Evolutionary conservation across 2,888 invertebrate species (phyloP).

Genomic region (Tethea ocularis): DNA sequence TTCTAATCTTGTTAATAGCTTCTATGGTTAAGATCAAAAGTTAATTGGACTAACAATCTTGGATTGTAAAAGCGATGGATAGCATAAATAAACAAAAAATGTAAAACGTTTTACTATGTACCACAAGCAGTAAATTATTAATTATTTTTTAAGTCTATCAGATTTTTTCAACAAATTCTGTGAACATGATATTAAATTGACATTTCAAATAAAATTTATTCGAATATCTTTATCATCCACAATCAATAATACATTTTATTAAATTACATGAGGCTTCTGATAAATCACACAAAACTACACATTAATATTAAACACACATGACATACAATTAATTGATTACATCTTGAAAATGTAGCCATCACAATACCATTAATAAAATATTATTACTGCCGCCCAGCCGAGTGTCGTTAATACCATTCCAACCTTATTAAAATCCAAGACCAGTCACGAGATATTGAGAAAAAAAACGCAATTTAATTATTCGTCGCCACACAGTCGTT

Average conservation of each 20-base stretch:
- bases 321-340: background rate
- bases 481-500: conserved; percentile 11
- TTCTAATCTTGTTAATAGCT: background rate
- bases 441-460: conserved; percentile 1
- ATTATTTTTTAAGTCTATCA: too few relatives aligned
- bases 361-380: background rate
- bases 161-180: too few relatives aligned
- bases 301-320: conserved; percentile 1
- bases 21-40: background rate
- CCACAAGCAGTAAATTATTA: too few relatives aligned
- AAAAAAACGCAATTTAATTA: conserved; percentile 6
- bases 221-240: background rate
- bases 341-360: background rate
- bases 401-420: conserved; percentile 1
- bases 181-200: too few relatives aligned
- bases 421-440: conserved; percentile 2
- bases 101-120: too few relatives aligned
- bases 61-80: background rate
- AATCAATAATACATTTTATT: background rate
- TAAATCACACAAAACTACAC: background rate
- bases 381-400: background rate
- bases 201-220: too few relatives aligned
- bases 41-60: background rate
- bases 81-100: too few relatives aligned
- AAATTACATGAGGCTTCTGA: background rate